Percentiles rank a stretch among this genome's conserved stretches.
Conservation (phyloP, 2,888 invertebrate species). For the Iphiclides podalirius region DNA sequence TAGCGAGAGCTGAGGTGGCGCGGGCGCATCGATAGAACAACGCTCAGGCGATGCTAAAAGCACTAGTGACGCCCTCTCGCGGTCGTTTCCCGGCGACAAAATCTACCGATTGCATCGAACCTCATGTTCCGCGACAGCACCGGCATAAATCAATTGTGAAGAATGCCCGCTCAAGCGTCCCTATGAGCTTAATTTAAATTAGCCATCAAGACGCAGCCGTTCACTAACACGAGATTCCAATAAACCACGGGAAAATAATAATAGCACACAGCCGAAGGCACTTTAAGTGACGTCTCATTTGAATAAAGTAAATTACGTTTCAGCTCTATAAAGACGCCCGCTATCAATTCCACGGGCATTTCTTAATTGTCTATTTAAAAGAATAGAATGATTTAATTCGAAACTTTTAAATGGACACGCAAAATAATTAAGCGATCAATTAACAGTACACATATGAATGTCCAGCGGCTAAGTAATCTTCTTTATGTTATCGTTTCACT, state of each 20-base stretch:
- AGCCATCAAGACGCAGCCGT: slow-evolving; percentile 56
- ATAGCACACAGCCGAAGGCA: slow-evolving; percentile 71
- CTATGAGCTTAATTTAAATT: slow-evolving; percentile 66
- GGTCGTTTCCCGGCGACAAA: slow-evolving; percentile 75
- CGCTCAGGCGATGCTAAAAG: slow-evolving; percentile 62
- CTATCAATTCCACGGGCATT: slow-evolving; percentile 71
- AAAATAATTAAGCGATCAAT: slow-evolving; percentile 78
- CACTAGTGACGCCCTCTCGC: slow-evolving; percentile 41
- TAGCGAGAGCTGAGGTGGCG: slow-evolving; percentile 53
- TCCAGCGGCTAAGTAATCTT: slow-evolving; percentile 20
- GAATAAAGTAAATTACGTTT: slow-evolving; percentile 73
- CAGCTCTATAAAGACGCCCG: slow-evolving; percentile 60
- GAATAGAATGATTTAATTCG: slow-evolving; percentile 71
- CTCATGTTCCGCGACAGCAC: slow-evolving; percentile 50
- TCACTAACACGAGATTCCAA: slow-evolving; percentile 71
- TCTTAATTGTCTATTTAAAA: slow-evolving; percentile 76
- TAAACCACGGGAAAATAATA: slow-evolving; percentile 75
- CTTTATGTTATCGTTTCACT: slow-evolving; percentile 2
- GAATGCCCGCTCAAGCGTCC: slow-evolving; percentile 42
- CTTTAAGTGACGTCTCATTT: slow-evolving; percentile 69
- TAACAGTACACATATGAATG: slow-evolving; percentile 57
- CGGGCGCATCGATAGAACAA: slow-evolving; percentile 63
- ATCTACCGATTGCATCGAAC: slow-evolving; percentile 72
- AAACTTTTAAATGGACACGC: slow-evolving; percentile 67
- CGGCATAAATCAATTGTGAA: slow-evolving; percentile 64